Percentiles rank a stretch among this genome's conserved stretches.
Conservation (phyloP, 2,888 invertebrate species). For the Bibio marci region DNA sequence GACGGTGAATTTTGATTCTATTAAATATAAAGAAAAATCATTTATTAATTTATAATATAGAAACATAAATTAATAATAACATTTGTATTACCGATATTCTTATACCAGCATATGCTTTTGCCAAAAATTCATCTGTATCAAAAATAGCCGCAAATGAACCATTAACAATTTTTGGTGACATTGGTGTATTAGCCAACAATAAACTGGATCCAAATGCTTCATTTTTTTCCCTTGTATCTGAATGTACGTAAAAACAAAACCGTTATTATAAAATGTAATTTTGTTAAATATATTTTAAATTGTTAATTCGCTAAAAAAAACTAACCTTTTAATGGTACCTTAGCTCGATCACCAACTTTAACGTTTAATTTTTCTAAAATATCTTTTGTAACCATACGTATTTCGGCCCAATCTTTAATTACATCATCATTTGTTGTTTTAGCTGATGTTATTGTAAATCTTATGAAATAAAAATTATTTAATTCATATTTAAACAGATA, state of each 20-base stretch:
- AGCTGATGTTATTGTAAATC: conserved; percentile 83
- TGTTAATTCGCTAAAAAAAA: background rate
- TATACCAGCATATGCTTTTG: conserved; percentile 29
- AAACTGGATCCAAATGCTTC: conserved; percentile 87
- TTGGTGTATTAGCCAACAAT: conserved; percentile 82
- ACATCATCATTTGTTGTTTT: conserved; percentile 65
- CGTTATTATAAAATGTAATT: background rate
- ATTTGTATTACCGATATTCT: conserved; percentile 21
- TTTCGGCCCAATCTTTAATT: conserved; percentile 73
- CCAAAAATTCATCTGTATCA: conserved; percentile 37
- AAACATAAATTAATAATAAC: background rate
- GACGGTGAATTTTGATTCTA: conserved; percentile 38
- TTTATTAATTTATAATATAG: conserved; percentile 1
- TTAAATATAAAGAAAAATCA: conserved; percentile 1
- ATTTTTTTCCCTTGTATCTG: conserved; percentile 67
- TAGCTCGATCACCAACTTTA: conserved; percentile 34
- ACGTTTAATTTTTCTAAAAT: conserved; percentile 48
- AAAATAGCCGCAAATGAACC: conserved; percentile 86
- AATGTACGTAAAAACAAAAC: background rate
- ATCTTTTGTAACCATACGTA: conserved; percentile 51
- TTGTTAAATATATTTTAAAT: background rate
- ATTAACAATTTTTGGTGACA: conserved; percentile 92
- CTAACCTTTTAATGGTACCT: conserved; percentile 59
- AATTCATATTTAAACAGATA: background rate
- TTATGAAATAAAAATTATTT: conserved; percentile 3